A percentile compares a stretch with the other conserved stretches of the same genome.
Conservation (phyloP, 2,113 vertebrate genomes). For the Sinocyclocheilus maitianheensis region DNA sequence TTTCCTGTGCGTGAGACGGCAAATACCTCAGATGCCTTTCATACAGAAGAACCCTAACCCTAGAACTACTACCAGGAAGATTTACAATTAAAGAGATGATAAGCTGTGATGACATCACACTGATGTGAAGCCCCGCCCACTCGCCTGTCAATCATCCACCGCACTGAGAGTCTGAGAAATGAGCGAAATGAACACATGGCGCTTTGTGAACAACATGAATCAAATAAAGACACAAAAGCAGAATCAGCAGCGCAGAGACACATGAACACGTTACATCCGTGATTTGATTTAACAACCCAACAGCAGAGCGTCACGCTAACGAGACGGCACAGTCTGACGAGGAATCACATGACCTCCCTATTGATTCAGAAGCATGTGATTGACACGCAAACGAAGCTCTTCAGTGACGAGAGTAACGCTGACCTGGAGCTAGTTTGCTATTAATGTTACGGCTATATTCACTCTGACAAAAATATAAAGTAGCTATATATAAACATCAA, state of each 20-base stretch:
- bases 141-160: too few species aligned
- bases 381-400: too few species aligned
- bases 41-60: background rate
- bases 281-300: background rate
- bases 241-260: background rate
- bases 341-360: too few species aligned
- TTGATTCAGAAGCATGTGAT: too few species aligned
- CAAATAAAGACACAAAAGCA: too few species aligned
- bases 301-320: background rate
- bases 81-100: background rate
- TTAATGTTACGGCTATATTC: background rate
- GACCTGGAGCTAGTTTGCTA: too few species aligned
- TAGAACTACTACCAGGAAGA: background rate
- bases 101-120: too few species aligned
- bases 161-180: too few species aligned
- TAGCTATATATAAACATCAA: background rate
- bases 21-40: background rate
- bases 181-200: too few species aligned
- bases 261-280: background rate
- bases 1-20: background rate
- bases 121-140: too few species aligned
- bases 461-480: background rate
- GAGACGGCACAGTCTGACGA: background rate
- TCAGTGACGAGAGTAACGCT: too few species aligned
- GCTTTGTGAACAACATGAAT: too few species aligned